A percentile compares a stretch with the other conserved stretches of the same genome.
phyloP scores from a whole-genome alignment of 2,888 invertebrate genomes.

The Drosophila prolongata region DNA sequence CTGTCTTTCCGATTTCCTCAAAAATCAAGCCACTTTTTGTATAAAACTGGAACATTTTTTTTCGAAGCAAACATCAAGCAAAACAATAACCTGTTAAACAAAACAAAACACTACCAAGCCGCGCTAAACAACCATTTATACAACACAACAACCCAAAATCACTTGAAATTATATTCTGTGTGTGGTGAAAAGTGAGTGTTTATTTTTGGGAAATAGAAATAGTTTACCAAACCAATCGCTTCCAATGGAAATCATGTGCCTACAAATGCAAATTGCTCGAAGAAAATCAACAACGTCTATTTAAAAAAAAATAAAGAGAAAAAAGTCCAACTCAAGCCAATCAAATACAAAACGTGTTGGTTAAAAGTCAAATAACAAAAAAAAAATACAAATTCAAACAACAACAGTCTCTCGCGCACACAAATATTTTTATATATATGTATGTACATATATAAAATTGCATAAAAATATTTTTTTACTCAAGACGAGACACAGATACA shows the following conservation, averaged over 20 bases:
- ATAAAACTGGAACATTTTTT: conserved; percentile 33
- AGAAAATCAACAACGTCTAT: conserved; percentile 79
- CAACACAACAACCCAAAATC: conserved; percentile 2
- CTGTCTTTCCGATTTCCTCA: conserved; percentile 25
- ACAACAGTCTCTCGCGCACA: conserved; percentile 41
- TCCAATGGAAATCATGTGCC: conserved; percentile 80
- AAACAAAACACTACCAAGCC: conserved; percentile 17
- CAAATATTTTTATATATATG: conserved; percentile 25
- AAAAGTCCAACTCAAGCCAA: conserved; percentile 63
- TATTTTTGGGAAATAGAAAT: conserved; percentile 54
- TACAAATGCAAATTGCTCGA: conserved; percentile 81
- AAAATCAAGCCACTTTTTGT: conserved; percentile 16
- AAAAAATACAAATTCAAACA: conserved; percentile 40
- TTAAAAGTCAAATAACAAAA: conserved; percentile 50
- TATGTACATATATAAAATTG: conserved; percentile 75
- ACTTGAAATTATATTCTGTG: conserved; percentile 3
- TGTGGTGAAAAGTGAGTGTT: conserved; percentile 48
- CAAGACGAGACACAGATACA: conserved; percentile 44
- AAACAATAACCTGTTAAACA: conserved; percentile 7
- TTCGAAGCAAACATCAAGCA: conserved; percentile 10
- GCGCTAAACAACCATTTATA: conserved; percentile 8
- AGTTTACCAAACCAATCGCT: conserved; percentile 74
- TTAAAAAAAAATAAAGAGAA: conserved; percentile 73
- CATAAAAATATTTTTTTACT: conserved; percentile 77
- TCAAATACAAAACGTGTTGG: conserved; percentile 79